Evolutionary conservation across 30 jellyfish, hydroid and myxozoan genomes (phyloP).

Genomic region (Nemopilema nomurai): DNA sequence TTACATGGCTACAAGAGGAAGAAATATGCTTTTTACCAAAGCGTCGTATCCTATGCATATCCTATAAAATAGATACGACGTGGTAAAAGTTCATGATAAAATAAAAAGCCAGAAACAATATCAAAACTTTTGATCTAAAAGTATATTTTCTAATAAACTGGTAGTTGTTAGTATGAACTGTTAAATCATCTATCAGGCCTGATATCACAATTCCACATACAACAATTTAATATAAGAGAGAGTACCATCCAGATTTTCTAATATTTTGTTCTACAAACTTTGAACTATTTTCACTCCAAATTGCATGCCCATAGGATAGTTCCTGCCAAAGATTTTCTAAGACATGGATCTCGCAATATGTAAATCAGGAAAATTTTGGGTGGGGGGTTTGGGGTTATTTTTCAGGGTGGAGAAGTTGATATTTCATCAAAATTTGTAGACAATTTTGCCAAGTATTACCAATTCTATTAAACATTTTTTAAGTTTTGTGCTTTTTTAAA

Average conservation of each 20-base stretch:
- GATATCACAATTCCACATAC: neutral
- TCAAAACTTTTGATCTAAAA: neutral
- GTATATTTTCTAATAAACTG: neutral
- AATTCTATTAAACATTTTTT: neutral
- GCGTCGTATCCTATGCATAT: neutral
- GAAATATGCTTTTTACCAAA: slow-evolving; percentile 58
- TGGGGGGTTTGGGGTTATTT: neutral
- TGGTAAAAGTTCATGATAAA: neutral
- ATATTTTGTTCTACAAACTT: neutral
- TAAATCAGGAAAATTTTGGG: neutral
- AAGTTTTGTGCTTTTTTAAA: neutral
- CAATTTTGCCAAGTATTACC: neutral
- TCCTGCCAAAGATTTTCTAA: neutral
- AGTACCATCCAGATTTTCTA: neutral
- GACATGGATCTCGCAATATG: neutral
- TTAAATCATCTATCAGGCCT: neutral
- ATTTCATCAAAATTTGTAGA: neutral
- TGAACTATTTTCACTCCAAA: neutral
- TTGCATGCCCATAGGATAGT: neutral
- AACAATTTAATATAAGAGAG: neutral
- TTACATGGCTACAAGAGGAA: slow-evolving; percentile 39
- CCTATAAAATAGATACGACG: neutral
- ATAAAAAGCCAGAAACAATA: neutral
- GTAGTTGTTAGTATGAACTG: neutral
- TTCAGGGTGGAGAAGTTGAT: neutral